Base-by-base conservation (phyloP, 2,113 vertebrate species). In the Siphamia tubifer region DNA sequence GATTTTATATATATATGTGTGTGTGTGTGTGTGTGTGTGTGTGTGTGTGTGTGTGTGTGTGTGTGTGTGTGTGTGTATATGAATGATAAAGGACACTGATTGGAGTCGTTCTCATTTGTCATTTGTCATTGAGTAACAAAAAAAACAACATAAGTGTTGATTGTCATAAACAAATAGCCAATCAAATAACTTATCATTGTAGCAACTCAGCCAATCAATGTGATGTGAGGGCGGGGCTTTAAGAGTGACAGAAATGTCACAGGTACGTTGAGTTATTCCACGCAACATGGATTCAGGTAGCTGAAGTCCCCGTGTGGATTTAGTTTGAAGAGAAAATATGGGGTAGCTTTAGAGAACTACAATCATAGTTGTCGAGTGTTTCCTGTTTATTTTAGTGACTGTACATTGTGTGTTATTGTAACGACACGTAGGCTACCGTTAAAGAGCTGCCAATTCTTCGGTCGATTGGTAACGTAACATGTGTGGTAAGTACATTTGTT, bases 191-290 rank as follows among this genome's bases (percentile, higher is more conserved):
- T 13, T 11, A 28, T 28, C 23, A 25, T 1, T 5, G 9, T 21
- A 4, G 27, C n/a, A 3, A 10, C 19, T 5, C 42, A 79, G 31
- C 87, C 82, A 85, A 84, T 85, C 23, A 8, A 17, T 1, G 13
- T 4, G 11, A 8, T 0, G 24, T 15, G 24, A 12, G 35, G 78
- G 80, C 44, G 75, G 62, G 30, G 4, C 42, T 25, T 39, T 5
- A 24, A 8, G 8, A 4, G 24, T 11, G 9, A 0, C 56, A 58
- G 52, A 38, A 38, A 60, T 36, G 72, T 53, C 32, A 43, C 27
- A 70, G 68, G 58, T 74, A 19, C 23, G 39, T 28, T 24, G 34
- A 66, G 42, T 36, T 55, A 19, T 66, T 70, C 48, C 17, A 24
- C 44, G 7, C 43, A 67, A 79, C 62, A 69, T 57, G 32, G 44